Conservation (phyloP, 2,888 invertebrate genomes). For the Cerastis rubricosa region DNA sequence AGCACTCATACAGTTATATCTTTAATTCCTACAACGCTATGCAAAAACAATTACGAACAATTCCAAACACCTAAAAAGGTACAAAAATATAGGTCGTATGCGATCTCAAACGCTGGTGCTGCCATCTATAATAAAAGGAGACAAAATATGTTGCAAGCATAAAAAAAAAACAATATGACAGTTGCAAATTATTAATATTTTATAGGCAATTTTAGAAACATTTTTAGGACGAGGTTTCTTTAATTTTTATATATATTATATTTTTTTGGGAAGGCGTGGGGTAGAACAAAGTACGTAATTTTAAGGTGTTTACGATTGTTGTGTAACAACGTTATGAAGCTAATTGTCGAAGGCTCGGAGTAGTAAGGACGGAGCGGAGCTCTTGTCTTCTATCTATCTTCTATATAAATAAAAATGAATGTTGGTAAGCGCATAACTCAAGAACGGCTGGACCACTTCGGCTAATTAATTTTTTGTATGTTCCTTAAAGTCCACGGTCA, state of each 20-base stretch:
- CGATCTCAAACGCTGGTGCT: conserved; percentile 52
- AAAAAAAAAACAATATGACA: conserved; percentile 6
- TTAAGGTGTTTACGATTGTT: conserved; percentile 45
- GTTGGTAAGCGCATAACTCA: no score
- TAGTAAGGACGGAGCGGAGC: conserved; percentile 15
- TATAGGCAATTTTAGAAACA: conserved; percentile 31
- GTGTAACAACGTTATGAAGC: conserved; percentile 36
- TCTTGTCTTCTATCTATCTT: no score
- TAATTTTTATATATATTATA: conserved; percentile 31
- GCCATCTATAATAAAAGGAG: conserved; percentile 41
- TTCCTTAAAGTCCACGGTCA: no score
- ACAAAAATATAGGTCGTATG: conserved; percentile 39
- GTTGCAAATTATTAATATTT: conserved; percentile 27
- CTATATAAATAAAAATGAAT: no score
- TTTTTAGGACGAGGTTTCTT: conserved; percentile 43
- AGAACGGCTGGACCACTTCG: no score
- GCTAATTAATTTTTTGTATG: no score
- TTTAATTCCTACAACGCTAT: conserved; percentile 38
- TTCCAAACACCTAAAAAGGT: conserved; percentile 13
- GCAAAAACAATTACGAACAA: conserved; percentile 24
- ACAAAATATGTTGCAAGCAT: conserved; percentile 30
- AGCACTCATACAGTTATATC: conserved; percentile 25
- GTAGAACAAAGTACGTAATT: conserved; percentile 54
- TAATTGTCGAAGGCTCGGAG: not conserved
- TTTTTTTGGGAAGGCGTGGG: conserved; percentile 38